Evolutionary conservation across 2,888 invertebrate genomes (phyloP), one percentile per base, ranked within the genome.

Genomic region (Metallyticus violacea): DNA sequence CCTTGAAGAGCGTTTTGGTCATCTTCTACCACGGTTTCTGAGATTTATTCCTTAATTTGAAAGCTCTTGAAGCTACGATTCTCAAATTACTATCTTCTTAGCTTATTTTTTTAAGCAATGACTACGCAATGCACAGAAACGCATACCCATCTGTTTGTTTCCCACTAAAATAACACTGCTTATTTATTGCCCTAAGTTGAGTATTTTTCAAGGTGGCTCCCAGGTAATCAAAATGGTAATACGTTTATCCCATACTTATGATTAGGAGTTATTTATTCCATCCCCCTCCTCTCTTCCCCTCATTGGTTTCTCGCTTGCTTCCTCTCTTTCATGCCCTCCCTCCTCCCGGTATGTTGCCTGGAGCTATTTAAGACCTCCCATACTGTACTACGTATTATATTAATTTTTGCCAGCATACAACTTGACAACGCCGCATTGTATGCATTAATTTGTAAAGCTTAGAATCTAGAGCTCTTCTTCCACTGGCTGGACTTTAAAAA

Each of bases 361-460:
- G 77, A 83, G 83, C 83, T 83, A 77, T 83, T 77, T 83, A 83
- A 83, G 83, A 83, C 83, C 83, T 83, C 83, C 83, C 83, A 83
- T 83, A 83, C 83, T 77, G 77, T 83, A 62, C 83, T 83, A 29
- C 80, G 77, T 81, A 80, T 82, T 77, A 26, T 86, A 82, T 86
- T 82, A 78, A 86, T 82, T 40, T 77, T 78, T 30, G 81, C 80
- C 80, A 80, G 79, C 77, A 26, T 9, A 77, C 85, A 80, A 81
- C 77, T 79, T 81, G 80, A 85, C 81, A 85, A 85, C 85, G 26
- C 80, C 77, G 79, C 81, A 28, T 15, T 79, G 76, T 80, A 79
- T 79, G 80, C 85, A 81, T 86, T 86, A 77, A 86, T 82, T 86
- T 79, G 40, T 86, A 82, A 81, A 77, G 86, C 76, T 80, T 15